Percentiles rank a stretch among this genome's conserved stretches.
phyloP scores from a whole-genome alignment of 1,140 invertebrate genomes.

The Drosophila auraria region DNA sequence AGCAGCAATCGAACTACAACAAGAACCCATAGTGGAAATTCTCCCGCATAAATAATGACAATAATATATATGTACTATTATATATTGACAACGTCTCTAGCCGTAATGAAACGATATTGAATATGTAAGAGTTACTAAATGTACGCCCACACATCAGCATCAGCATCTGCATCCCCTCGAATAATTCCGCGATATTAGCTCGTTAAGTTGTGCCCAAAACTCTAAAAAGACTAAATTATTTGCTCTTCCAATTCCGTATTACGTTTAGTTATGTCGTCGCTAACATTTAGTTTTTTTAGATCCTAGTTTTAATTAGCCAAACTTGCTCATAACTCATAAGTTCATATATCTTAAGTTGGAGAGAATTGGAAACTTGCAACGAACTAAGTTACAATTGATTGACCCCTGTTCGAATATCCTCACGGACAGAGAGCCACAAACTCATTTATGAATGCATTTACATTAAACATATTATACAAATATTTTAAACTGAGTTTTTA shows the following conservation, averaged over 20 bases:
- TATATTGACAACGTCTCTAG: constrained; percentile 68
- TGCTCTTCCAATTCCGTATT: constrained; percentile 75
- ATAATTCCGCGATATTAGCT: constrained; percentile 74
- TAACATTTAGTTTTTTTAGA: constrained; percentile 57
- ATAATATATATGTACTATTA: constrained; percentile 78
- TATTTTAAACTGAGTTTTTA: constrained; percentile 3
- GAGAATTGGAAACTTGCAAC: constrained; percentile 55
- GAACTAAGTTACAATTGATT: constrained; percentile 54
- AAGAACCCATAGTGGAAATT: constrained; percentile 76
- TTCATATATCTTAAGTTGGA: constrained; percentile 64
- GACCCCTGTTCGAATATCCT: constrained; percentile 38
- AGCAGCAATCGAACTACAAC: constrained; percentile 38
- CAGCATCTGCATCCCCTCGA: constrained; percentile 36
- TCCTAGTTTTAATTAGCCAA: constrained; percentile 76
- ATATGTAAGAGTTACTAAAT: constrained; percentile 65
- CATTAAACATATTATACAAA: constrained; percentile 48
- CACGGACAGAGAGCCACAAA: constrained; percentile 55
- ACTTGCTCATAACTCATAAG: constrained; percentile 74
- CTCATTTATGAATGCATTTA: constrained; percentile 74
- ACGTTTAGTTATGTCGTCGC: constrained; percentile 51
- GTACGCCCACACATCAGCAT: constrained; percentile 40
- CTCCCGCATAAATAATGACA: constrained; percentile 81
- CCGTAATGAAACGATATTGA: constrained; percentile 49
- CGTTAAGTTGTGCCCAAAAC: constrained; percentile 61
- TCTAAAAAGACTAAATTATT: constrained; percentile 78